phyloP scores from a whole-genome alignment of 2,888 invertebrate species.

The Clitarchus hookeri region DNA sequence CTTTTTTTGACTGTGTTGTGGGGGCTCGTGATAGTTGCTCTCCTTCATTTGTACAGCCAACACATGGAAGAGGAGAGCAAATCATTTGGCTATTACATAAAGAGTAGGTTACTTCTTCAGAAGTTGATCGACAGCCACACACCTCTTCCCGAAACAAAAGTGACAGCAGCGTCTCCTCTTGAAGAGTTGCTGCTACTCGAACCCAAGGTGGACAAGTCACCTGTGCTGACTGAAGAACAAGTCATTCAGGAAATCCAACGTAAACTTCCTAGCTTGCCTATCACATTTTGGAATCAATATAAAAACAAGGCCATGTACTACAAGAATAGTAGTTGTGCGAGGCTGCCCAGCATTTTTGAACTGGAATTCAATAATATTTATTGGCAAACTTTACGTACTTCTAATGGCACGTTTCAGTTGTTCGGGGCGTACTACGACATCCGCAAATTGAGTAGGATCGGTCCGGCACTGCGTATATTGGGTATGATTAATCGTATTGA shows the following conservation, averaged over 20 bases:
- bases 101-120: conserved; percentile 60
- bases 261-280: conserved; percentile 80
- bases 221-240: conserved; percentile 70
- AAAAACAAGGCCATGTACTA: conserved; percentile 69
- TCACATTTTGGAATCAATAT: conserved; percentile 82
- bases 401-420: conserved; percentile 87
- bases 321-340: conserved; percentile 77
- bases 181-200: conserved; percentile 56
- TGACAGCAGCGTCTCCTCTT: conserved; percentile 10
- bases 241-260: conserved; percentile 78
- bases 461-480: conserved; percentile 81
- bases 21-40: conserved; percentile 46
- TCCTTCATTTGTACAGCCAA: conserved; percentile 46
- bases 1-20: conserved; percentile 47
- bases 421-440: conserved; percentile 90
- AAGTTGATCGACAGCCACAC: conserved; percentile 54
- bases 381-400: conserved; percentile 84
- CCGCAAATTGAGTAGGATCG: conserved; percentile 74
- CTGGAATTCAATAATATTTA: conserved; percentile 91
- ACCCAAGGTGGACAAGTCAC: conserved; percentile 64
- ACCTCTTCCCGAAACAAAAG: conserved; percentile 43
- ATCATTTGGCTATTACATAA: conserved; percentile 50
- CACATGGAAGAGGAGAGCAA: conserved; percentile 51
- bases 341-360: conserved; percentile 87
- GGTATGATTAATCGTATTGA: conserved; percentile 90